Conservation (phyloP, 1,140 invertebrate genomes). For the Nasonia longicornis region DNA sequence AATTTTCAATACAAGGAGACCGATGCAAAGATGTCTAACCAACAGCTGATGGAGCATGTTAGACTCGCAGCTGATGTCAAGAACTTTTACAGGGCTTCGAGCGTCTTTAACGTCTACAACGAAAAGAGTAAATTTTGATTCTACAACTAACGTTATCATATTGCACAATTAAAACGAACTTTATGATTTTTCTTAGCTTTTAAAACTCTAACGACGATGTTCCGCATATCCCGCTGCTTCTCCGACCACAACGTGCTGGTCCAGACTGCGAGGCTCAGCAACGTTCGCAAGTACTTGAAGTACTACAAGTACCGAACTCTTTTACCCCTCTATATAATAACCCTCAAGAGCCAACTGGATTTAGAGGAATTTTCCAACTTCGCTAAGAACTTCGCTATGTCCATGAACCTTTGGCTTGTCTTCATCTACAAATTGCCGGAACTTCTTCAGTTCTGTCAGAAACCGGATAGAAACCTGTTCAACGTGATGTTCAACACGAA, state of each 20-base stretch:
- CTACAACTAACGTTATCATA: neutral
- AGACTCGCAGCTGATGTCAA: slow-evolving; percentile 6
- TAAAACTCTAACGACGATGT: neutral
- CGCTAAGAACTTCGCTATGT: slow-evolving; percentile 25
- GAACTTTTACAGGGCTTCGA: slow-evolving; percentile 15
- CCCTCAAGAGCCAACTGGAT: neutral
- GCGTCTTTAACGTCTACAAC: slow-evolving; percentile 23
- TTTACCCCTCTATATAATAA: slow-evolving; percentile 11
- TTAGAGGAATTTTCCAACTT: slow-evolving; percentile 33
- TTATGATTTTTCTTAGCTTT: slow-evolving; percentile 1
- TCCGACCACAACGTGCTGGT: slow-evolving; percentile 9
- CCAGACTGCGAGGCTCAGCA: slow-evolving; percentile 10
- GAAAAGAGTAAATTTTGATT: slow-evolving; percentile 7
- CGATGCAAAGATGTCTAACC: neutral
- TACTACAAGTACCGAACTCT: neutral
- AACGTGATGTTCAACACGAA: slow-evolving; percentile 31
- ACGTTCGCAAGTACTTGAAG: neutral
- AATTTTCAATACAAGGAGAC: neutral
- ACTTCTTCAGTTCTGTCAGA: slow-evolving; percentile 24
- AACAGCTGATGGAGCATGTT: neutral
- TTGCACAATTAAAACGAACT: neutral
- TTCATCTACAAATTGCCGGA: slow-evolving; percentile 6
- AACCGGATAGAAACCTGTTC: slow-evolving; percentile 20
- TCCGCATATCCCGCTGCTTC: slow-evolving; percentile 7
- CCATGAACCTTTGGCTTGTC: slow-evolving; percentile 21